These are phyloP conservation scores for Chymomyza costata DNA, from an alignment of 1,140 invertebrate genomes.

Conservation along the genomic window DNA sequence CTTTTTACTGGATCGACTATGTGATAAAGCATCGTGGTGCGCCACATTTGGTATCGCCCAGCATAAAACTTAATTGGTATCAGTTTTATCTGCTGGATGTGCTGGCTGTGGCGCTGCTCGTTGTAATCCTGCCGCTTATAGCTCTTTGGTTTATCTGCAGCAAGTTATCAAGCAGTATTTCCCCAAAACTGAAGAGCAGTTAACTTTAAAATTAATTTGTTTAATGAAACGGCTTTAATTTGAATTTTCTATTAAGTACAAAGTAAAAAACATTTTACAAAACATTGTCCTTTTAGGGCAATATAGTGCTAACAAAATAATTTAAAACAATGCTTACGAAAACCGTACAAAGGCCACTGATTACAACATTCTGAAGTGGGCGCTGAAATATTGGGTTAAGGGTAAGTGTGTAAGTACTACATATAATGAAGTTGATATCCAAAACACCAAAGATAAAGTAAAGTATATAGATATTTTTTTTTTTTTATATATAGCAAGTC, in stretches of 20 bases:
- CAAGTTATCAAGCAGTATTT: neutral
- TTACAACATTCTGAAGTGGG: constrained; percentile 51
- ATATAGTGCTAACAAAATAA: constrained; percentile 53
- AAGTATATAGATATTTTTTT: constrained; percentile 3
- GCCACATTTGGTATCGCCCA: constrained; percentile 77
- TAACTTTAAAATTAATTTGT: constrained; percentile 32
- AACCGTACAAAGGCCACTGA: constrained; percentile 52
- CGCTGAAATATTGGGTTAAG: constrained; percentile 52
- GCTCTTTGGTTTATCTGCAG: constrained; percentile 16
- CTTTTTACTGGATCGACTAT: constrained; percentile 80
- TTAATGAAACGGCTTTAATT: constrained; percentile 20
- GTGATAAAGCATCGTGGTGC: constrained; percentile 79
- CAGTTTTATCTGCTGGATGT: constrained; percentile 80
- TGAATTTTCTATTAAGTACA: constrained; percentile 18
- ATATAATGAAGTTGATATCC: too few relatives aligned
- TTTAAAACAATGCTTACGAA: constrained; percentile 59
- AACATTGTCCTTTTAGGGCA: constrained; percentile 38
- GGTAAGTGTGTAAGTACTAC: constrained; percentile 19
- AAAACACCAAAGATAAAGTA: constrained; percentile 3
- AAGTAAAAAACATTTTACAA: constrained; percentile 27
- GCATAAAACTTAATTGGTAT: constrained; percentile 78
- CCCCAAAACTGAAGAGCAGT: constrained; percentile 27
- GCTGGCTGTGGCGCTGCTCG: constrained; percentile 12
- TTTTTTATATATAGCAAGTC: neutral
- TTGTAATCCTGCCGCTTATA: constrained; percentile 29